A percentile compares a stretch with the other conserved stretches of the same genome.
phyloP scores from a whole-genome alignment of 2,797 vertebrate genomes.

The Xerus rutilus region DNA sequence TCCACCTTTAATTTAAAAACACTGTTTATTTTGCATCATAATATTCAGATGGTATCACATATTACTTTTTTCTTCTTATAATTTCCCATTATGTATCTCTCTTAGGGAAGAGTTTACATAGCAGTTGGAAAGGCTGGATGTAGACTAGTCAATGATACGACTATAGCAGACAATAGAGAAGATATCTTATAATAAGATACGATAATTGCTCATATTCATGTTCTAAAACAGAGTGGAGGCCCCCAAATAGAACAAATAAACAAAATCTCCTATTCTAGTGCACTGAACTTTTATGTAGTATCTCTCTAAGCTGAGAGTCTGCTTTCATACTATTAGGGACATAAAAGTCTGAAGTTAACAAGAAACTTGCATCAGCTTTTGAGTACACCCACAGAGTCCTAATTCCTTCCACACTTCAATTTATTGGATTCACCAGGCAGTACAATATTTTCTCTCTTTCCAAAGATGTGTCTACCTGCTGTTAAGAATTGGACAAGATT shows the following conservation, averaged over 20 bases:
- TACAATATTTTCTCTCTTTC: constrained; percentile 64
- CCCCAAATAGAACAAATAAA: neutral
- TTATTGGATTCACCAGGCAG: constrained; percentile 31
- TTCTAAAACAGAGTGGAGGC: neutral
- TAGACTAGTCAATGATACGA: neutral
- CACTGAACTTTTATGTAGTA: neutral
- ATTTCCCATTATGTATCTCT: neutral
- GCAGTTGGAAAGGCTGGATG: fast-evolving
- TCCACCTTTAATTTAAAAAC: neutral
- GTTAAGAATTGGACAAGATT: constrained; percentile 76
- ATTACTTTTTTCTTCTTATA: neutral
- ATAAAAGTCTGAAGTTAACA: neutral
- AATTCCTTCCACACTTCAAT: constrained; percentile 42
- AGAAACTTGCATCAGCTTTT: neutral
- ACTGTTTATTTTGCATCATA: too few relatives aligned
- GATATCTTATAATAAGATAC: too few relatives aligned
- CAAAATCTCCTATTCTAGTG: fast-evolving
- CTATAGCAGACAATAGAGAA: neutral
- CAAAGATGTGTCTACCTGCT: constrained; percentile 46
- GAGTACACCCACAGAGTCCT: neutral
- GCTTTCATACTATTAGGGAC: constrained; percentile 10
- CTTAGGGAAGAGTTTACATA: neutral
- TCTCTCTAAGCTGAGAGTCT: neutral
- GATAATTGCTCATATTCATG: neutral
- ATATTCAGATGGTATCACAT: neutral